Evolutionary conservation across 2,797 vertebrate genomes (phyloP).

Genomic region (Mormyrops attenuatus): DNA sequence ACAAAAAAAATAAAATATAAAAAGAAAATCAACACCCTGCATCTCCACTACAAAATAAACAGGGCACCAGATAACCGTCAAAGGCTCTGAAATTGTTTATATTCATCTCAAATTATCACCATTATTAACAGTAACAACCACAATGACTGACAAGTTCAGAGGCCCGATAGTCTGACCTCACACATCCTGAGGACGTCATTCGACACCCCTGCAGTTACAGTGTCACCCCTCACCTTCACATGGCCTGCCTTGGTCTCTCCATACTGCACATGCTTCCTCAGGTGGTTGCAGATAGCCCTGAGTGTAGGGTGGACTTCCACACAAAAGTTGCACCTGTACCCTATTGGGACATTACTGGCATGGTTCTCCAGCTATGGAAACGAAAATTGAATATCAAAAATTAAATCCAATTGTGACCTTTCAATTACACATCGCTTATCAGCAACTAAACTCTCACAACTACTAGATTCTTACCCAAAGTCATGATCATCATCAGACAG

Average conservation of each 20-base stretch:
- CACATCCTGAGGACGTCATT: neutral
- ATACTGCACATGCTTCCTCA: conserved; percentile 94
- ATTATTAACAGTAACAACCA: neutral
- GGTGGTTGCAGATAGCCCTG: conserved; percentile 95
- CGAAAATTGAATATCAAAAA: neutral
- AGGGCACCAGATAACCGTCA: neutral
- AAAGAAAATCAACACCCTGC: neutral
- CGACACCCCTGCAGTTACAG: neutral
- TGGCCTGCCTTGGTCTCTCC: conserved; percentile 79
- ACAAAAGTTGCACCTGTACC: conserved; percentile 97
- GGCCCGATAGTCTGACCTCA: neutral
- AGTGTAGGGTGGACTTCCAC: conserved; percentile 92
- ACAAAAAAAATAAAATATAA: neutral
- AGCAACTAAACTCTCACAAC: neutral
- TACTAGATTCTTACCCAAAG: neutral
- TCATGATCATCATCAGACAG: neutral
- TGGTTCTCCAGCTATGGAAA: conserved; percentile 46
- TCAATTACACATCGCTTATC: neutral
- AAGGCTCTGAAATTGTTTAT: neutral
- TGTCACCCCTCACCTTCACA: conserved; percentile 54
- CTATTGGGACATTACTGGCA: conserved; percentile 62
- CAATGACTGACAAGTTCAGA: neutral
- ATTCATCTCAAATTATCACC: neutral
- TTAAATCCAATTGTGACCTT: neutral
- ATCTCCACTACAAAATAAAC: neutral